Base-by-base conservation (phyloP, 2,113 vertebrate genomes). In the Scytalopus superciliaris region DNA sequence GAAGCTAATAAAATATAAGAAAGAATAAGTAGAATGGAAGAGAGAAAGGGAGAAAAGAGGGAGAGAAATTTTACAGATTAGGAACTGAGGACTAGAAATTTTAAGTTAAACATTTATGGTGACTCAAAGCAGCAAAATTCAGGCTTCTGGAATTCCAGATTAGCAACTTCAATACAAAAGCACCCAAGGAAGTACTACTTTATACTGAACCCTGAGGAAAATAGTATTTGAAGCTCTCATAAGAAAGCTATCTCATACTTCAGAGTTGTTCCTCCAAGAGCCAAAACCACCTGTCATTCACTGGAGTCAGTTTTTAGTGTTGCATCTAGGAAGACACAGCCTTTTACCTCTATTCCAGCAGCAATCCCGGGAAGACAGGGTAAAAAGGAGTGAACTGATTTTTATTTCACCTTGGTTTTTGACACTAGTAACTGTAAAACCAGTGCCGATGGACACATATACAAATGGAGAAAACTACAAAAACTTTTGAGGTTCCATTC, bases 241-340 rank as follows among this genome's bases (percentile, higher is more conserved):
- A 73, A 39, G 8, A 89, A 81, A 53, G 5, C 1, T n/a, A 28
- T 57, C 0, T 0, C 39, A 24, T 16, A 33, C 2, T 12, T 73
- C 37, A 64, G 2, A 69, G 5, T 2, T 50, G 7, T 59, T 52
- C 27, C 75, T 72, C 33, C 19, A 42, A 55, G 39, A 75, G 2
- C 9, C 6, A 45, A 4, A 9, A 45, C 23, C 15, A 67, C 4
- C 19, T 5, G 19, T 59, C 7, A 30, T 59, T n/a, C n/a, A 37
- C 4, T 31, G 9, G 24, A 62, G 12, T 27, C 2, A 45, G 16
- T 27, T 72, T 83, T 31, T 27, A 53, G 2, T 37, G 5, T 6
- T 63, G 5, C 7, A 3, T 70, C 6, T 50, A 35, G 37, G n/a
- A 66, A 72, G n/a, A 67, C 2, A 2, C 2, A 6, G 5, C 2